Evolutionary conservation across 2,888 invertebrate genomes (phyloP).

Genomic region (Ennomos quercinarius): DNA sequence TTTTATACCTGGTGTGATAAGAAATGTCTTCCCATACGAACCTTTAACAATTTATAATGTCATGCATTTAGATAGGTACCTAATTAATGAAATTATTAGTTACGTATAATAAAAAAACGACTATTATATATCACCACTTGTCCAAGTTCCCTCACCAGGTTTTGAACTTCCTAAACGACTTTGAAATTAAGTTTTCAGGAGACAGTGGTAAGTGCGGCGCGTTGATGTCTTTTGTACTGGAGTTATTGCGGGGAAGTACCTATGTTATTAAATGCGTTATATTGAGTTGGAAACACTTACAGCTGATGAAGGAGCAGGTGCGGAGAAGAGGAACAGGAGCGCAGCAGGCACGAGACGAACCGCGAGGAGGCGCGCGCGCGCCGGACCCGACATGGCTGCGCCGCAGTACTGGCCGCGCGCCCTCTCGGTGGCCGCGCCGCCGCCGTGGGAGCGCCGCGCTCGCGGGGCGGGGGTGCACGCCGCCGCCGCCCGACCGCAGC

Average conservation of each 20-base stretch:
- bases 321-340: constrained; percentile 62
- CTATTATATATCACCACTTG: no score
- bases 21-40: no score
- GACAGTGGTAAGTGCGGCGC: constrained; percentile 35
- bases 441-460: constrained; percentile 51
- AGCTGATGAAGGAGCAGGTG: constrained; percentile 62
- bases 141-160: no score
- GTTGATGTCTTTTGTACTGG: constrained; percentile 59
- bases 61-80: no score
- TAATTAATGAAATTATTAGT: no score
- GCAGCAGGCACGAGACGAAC: constrained; percentile 67
- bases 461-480: constrained; percentile 65
- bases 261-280: constrained; percentile 25
- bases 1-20: no score
- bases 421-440: constrained; percentile 53
- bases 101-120: no score
- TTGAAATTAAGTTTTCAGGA: constrained; percentile 12
- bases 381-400: constrained; percentile 84
- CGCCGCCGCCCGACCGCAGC: constrained; percentile 68
- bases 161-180: background rate
- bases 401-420: constrained; percentile 80
- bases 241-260: constrained; percentile 10
- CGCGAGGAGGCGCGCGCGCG: constrained; percentile 76
- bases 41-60: no score
- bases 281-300: constrained; percentile 59